Percentiles rank a stretch among this genome's conserved stretches.
Conservation (phyloP, 2,888 invertebrate species). For the Parascotia fuliginaria region DNA sequence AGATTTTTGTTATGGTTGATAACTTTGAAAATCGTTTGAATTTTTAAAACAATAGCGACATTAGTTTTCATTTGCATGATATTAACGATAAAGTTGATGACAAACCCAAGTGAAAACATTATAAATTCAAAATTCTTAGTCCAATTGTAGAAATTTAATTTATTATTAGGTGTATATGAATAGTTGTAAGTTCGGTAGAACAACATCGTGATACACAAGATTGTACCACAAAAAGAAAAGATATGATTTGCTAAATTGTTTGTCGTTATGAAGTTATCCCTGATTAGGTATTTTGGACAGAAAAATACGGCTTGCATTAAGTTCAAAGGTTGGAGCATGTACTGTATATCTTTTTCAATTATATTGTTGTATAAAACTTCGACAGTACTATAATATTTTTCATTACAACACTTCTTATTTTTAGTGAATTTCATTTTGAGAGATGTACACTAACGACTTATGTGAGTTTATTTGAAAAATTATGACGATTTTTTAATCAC, state of each 20-base stretch:
- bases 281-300: slow-evolving; percentile 27
- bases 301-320: slow-evolving; percentile 23
- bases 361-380: slow-evolving; percentile 4
- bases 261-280: slow-evolving; percentile 25
- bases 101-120: slow-evolving; percentile 7
- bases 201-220: background rate
- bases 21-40: slow-evolving; percentile 22
- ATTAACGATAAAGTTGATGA: slow-evolving; percentile 5
- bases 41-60: slow-evolving; percentile 17
- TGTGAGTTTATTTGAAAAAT: too few relatives aligned
- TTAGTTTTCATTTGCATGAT: slow-evolving; percentile 3
- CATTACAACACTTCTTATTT: too few relatives aligned
- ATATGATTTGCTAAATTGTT: slow-evolving; percentile 15
- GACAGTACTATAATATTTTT: too few relatives aligned
- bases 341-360: slow-evolving; percentile 29
- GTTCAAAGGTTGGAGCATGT: slow-evolving; percentile 28
- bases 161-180: too few relatives aligned
- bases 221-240: slow-evolving; percentile 2
- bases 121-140: slow-evolving; percentile 5
- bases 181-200: too few relatives aligned
- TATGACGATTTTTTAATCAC: too few relatives aligned
- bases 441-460: too few relatives aligned
- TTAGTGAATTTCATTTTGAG: too few relatives aligned
- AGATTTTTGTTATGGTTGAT: slow-evolving; percentile 3
- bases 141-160: too few relatives aligned